These are phyloP conservation scores for Phylloscopus collybita DNA, from an alignment of 2,797 vertebrate genomes.

Conservation along the genomic window DNA sequence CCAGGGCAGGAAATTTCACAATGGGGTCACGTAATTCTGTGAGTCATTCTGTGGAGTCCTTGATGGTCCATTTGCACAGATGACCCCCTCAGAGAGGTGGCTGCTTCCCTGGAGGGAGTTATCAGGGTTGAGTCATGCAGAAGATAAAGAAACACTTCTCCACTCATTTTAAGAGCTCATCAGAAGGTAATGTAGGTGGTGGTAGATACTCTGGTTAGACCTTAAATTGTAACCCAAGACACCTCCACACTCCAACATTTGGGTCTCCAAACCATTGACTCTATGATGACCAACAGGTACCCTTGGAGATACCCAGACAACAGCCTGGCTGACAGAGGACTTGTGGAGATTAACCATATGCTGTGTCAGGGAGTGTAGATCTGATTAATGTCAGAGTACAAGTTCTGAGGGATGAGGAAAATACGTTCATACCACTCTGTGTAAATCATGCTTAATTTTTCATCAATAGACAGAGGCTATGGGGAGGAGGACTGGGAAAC, in stretches of 20 bases:
- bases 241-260: rapidly evolving
- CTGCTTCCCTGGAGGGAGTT: background rate
- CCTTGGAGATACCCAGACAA: background rate
- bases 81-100: background rate
- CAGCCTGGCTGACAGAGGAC: background rate
- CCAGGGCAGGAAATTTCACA: background rate
- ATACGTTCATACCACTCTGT: background rate
- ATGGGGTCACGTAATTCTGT: background rate
- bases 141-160: background rate
- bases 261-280: background rate
- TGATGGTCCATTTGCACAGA: background rate
- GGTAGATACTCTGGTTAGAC: background rate
- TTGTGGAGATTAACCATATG: background rate
- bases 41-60: background rate
- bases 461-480: background rate
- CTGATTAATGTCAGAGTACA: constrained; percentile 27
- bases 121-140: rapidly evolving
- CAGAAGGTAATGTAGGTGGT: background rate
- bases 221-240: background rate
- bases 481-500: background rate
- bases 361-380: background rate
- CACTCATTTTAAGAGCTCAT: background rate
- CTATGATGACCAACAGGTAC: background rate
- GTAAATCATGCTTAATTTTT: constrained; percentile 53
- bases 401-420: constrained; percentile 20